Percentiles rank a stretch among this genome's conserved stretches.
Conservation (phyloP, 2,797 vertebrate genomes). For the Salmo trutta region DNA sequence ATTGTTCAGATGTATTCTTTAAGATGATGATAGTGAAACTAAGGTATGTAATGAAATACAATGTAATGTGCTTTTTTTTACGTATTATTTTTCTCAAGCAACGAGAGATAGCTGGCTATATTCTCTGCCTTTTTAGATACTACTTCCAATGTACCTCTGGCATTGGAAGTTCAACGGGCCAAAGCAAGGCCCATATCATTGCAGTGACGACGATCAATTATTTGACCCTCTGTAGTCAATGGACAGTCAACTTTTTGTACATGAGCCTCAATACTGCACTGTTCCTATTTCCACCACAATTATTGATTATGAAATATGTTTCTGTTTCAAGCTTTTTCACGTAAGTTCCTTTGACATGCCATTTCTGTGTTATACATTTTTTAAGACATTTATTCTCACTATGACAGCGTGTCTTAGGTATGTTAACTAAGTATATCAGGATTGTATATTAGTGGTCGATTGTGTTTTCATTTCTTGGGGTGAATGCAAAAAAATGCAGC, state of each 20-base stretch:
- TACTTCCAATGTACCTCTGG: constrained; percentile 34
- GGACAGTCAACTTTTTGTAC: constrained; percentile 54
- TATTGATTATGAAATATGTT: constrained; percentile 55
- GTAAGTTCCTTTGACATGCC: constrained; percentile 31
- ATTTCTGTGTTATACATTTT: constrained; percentile 21
- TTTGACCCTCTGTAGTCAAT: constrained; percentile 14
- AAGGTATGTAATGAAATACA: not conserved
- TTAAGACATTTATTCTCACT: constrained; percentile 13
- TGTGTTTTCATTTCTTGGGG: constrained; percentile 21
- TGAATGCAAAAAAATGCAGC: not conserved
- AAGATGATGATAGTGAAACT: constrained; percentile 12
- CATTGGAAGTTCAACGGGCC: not conserved
- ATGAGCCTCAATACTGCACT: constrained; percentile 54
- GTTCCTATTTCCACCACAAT: constrained; percentile 55
- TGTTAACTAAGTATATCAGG: constrained; percentile 30
- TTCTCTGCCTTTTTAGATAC: constrained; percentile 64
- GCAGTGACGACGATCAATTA: not conserved
- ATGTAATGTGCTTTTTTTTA: constrained; percentile 25
- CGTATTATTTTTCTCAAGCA: constrained; percentile 54
- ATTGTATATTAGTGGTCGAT: constrained; percentile 33
- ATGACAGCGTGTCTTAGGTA: not conserved
- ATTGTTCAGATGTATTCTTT: constrained; percentile 25
- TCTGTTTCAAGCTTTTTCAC: constrained; percentile 50
- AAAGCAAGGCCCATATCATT: constrained; percentile 1
- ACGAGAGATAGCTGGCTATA: constrained; percentile 81